Percentiles rank a stretch among this genome's conserved stretches.
These are phyloP conservation scores for Oceanodroma tethys DNA, from an alignment of 2,113 vertebrate species.

Conservation along the genomic window DNA sequence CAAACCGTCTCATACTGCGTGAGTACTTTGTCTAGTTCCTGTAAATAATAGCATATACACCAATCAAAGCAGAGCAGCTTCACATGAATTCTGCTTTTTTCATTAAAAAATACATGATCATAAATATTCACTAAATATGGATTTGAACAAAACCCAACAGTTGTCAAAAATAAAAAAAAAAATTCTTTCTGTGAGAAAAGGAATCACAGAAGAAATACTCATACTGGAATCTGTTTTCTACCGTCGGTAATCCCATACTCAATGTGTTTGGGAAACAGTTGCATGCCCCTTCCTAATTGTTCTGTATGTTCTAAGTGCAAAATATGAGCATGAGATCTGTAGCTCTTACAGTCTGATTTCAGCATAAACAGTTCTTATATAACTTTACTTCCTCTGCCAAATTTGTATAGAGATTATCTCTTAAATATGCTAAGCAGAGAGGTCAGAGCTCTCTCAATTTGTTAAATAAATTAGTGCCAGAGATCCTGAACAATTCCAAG, in stretches of 20 bases:
- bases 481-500: background rate
- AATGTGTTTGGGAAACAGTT: background rate
- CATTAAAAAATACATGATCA: background rate
- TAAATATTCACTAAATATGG: background rate
- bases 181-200: background rate
- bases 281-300: background rate
- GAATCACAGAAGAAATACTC: background rate
- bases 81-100: background rate
- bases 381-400: background rate
- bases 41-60: background rate
- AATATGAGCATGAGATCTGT: background rate
- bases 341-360: background rate
- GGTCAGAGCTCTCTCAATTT: background rate
- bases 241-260: background rate
- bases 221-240: background rate
- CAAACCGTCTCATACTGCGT: fast-evolving
- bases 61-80: background rate
- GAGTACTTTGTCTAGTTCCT: background rate
- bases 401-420: background rate
- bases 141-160: background rate
- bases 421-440: background rate
- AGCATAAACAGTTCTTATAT: background rate
- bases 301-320: background rate
- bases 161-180: background rate
- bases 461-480: background rate